A percentile compares a stretch with the other conserved stretches of the same genome.
These are phyloP conservation scores for Cyphomyrmex costatus DNA, from an alignment of 1,140 invertebrate genomes.

Conservation along the genomic window DNA sequence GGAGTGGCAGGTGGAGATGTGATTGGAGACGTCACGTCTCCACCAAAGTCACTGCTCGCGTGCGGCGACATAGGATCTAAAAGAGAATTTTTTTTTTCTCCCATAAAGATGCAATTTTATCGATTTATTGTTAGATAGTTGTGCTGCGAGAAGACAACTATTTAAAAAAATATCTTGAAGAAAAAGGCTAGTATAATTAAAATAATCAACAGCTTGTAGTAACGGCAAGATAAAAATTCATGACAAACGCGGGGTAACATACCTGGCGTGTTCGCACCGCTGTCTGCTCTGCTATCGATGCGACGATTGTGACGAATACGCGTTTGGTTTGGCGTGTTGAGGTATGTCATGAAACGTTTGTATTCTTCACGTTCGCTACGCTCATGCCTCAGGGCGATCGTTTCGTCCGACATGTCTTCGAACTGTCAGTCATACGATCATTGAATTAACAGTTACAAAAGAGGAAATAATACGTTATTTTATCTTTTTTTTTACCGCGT, in stretches of 20 bases:
- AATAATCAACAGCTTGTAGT: neutral
- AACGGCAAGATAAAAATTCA: neutral
- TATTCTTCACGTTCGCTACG: slow-evolving; percentile 93
- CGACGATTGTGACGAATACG: slow-evolving; percentile 88
- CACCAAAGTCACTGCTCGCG: slow-evolving; percentile 84
- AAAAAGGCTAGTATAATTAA: neutral
- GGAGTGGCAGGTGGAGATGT: slow-evolving; percentile 89
- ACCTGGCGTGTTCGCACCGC: slow-evolving; percentile 90
- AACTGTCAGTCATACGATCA: slow-evolving; percentile 77
- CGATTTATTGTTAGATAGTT: neutral
- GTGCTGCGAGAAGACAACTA: neutral
- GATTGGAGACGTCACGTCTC: slow-evolving; percentile 86
- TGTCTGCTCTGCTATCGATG: slow-evolving; percentile 90
- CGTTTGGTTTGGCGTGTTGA: slow-evolving; percentile 89
- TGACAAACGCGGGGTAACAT: neutral
- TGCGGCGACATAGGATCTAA: slow-evolving; percentile 88
- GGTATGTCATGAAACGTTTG: slow-evolving; percentile 91
- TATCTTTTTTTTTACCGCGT: neutral
- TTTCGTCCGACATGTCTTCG: slow-evolving; percentile 93
- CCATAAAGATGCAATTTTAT: neutral
- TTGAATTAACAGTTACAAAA: slow-evolving; percentile 74
- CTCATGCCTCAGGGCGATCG: slow-evolving; percentile 90
- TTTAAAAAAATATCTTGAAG: neutral
- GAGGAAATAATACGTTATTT: neutral
- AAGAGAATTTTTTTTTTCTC: slow-evolving; percentile 29